A percentile compares a stretch with the other conserved stretches of the same genome.
Conservation (phyloP, 1,140 invertebrate species). For the Phthorimaea operculella region DNA sequence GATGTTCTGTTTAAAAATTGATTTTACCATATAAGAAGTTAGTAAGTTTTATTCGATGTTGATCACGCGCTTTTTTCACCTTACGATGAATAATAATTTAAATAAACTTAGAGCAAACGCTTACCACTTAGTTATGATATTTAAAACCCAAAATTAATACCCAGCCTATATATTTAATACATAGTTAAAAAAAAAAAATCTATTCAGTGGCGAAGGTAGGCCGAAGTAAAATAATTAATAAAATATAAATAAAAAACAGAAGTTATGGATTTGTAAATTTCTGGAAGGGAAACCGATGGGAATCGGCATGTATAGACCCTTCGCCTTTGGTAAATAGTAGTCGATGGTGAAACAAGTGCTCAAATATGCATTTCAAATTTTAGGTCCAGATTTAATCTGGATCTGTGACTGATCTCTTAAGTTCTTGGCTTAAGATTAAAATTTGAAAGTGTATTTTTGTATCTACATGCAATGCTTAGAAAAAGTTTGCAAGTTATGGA, state of each 20-base stretch:
- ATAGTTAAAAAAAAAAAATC: no score
- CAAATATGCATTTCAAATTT: conserved; percentile 30
- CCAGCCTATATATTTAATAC: no score
- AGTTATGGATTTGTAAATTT: no score
- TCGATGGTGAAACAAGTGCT: neutral
- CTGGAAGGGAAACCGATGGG: no score
- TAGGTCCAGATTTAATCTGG: conserved; percentile 17
- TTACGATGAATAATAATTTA: neutral
- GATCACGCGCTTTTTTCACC: conserved; percentile 2
- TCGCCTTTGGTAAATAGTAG: neutral
- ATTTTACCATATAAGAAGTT: neutral
- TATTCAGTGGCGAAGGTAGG: no score
- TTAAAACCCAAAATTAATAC: no score
- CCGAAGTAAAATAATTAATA: no score
- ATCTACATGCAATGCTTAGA: conserved; percentile 11
- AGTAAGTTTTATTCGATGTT: neutral
- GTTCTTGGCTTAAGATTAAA: conserved; percentile 18
- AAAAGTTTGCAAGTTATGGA: neutral
- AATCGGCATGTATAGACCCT: no score
- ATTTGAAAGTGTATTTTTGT: conserved; percentile 29
- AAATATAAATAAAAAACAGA: no score
- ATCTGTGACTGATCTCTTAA: conserved; percentile 21
- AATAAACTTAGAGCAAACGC: neutral
- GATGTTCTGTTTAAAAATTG: no score
- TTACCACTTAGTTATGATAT: neutral